phyloP scores from a whole-genome alignment of 2,888 invertebrate genomes.

The Cancer borealis region DNA sequence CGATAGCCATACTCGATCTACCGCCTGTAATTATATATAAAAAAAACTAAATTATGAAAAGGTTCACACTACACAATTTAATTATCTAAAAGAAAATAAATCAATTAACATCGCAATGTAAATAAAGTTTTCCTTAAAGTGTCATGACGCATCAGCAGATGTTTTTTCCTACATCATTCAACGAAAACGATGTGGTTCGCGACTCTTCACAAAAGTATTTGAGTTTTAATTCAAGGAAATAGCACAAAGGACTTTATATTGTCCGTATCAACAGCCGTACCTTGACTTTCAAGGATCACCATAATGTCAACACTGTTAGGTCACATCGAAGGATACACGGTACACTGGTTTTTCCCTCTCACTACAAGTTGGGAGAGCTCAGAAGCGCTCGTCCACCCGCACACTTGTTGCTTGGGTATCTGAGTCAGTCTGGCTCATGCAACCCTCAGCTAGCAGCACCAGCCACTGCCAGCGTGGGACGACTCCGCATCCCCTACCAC shows the following conservation, averaged over 20 bases:
- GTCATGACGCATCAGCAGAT: background rate
- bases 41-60: background rate
- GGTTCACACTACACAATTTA: background rate
- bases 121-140: background rate
- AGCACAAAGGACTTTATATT: background rate
- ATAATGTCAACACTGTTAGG: background rate
- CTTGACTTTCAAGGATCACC: constrained; percentile 41
- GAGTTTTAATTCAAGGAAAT: background rate
- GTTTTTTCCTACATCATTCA: background rate
- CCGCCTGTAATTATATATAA: constrained; percentile 55
- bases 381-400: constrained; percentile 53
- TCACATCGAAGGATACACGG: background rate
- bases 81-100: background rate
- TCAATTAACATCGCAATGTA: background rate
- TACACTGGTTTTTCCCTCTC: background rate
- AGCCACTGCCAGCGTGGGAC: constrained; percentile 59
- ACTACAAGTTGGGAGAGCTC: constrained; percentile 7
- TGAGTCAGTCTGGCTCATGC: constrained; percentile 61
- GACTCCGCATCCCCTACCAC: constrained; percentile 58
- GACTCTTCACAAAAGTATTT: background rate
- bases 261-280: constrained; percentile 14
- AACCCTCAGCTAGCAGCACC: too few species aligned
- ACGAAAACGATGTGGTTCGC: background rate
- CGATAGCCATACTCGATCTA: constrained; percentile 72
- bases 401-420: constrained; percentile 74